Evolutionary conservation across 2,888 invertebrate genomes (phyloP).

Genomic region (Volucella zonaria): DNA sequence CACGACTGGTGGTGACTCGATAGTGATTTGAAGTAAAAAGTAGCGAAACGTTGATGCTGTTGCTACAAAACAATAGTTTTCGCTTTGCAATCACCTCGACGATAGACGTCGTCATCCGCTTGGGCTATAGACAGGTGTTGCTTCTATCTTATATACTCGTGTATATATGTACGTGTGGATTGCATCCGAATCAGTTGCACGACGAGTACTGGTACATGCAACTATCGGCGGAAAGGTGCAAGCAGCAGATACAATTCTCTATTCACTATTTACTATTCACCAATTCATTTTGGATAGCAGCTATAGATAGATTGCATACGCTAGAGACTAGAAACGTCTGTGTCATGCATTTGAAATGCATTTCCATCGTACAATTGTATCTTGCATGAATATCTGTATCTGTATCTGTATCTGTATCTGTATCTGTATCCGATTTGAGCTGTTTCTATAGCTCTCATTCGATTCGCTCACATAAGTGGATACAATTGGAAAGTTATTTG

Average conservation of each 20-base stretch:
- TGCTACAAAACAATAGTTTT: constrained; percentile 25
- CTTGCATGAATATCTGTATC: too few relatives aligned
- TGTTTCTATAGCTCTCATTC: constrained; percentile 63
- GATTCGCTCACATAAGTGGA: constrained; percentile 59
- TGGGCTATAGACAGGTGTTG: constrained; percentile 56
- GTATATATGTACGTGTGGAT: background rate
- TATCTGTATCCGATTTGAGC: constrained; percentile 53
- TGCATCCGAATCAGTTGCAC: constrained; percentile 6
- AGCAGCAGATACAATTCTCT: constrained; percentile 31
- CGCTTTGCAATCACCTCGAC: constrained; percentile 51
- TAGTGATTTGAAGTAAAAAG: background rate
- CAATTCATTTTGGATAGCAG: constrained; percentile 22
- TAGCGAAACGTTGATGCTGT: constrained; percentile 1
- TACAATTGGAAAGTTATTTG: constrained; percentile 73
- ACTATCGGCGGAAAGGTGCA: background rate
- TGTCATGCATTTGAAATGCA: constrained; percentile 63
- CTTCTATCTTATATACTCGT: background rate
- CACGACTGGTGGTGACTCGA: background rate
- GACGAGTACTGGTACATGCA: too few relatives aligned
- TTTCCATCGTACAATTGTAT: background rate
- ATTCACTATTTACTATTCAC: background rate
- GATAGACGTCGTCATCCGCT: constrained; percentile 48
- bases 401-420: background rate
- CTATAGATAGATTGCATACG: constrained; percentile 17
- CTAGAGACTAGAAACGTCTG: constrained; percentile 16